Base-by-base conservation (phyloP, 2,113 vertebrate genomes). In the Pterophyllum scalare region DNA sequence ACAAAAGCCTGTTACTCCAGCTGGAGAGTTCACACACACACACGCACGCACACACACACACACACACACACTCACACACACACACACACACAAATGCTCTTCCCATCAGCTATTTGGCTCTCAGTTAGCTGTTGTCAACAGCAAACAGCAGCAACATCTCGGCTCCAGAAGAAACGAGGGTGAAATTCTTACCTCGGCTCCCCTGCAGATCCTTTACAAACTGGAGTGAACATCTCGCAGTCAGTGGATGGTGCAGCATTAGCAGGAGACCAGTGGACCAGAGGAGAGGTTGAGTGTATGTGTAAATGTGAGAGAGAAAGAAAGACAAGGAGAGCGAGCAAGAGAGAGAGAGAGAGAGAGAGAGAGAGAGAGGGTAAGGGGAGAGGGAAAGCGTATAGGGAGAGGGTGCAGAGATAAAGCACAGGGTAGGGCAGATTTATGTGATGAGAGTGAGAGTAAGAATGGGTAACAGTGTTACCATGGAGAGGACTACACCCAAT, bases 181-280 rank as follows among this genome's bases (percentile, higher is more conserved):
- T 38, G 75, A 64, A 80, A 80, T 57, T 76, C 89, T 91, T 90
- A 94, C 94, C 94, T 94, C 31, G 92, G 57, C 80, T 94, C 93
- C 75, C 86, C 91, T 83, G 91, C 60, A 31, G 92, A 84, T 82
- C 83, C 92, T 87, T 92, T 94, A 61, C 84, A 90, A 87, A 88
- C 90, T 78, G 93, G 94, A 78, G 67, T 89, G 91, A 94, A 94
- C 94, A 94, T 94, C 91, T 92, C 77, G 52, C 79, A 78, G 85
- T 35, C 81, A 84, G 84, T 81, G 79, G 83, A 91, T 19, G 79
- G 85, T 83, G 92, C 90, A 87, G 92, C 92, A 93, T 93, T 57
- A 84, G 87, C 91, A 89, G 85, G n/a, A 62, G 86, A 88, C 64
- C 85, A 78, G 88, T 85, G 78, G 81, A 90, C 65, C 65, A 82